Base-by-base conservation (phyloP, 2,888 invertebrate species). In the Melanostoma mellinum region DNA sequence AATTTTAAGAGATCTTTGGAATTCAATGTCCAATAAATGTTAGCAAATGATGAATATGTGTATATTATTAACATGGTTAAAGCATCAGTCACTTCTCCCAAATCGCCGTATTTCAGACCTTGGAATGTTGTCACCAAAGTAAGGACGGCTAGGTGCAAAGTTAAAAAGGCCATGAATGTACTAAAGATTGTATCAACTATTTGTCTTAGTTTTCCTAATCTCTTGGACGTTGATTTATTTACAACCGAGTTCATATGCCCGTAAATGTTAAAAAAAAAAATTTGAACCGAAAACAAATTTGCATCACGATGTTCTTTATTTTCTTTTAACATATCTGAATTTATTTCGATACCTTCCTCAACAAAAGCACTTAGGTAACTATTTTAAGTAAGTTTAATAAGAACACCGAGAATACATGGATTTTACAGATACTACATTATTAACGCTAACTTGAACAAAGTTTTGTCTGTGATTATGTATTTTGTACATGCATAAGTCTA, bases 51-150 rank as follows among this genome's bases (percentile, higher is more conserved):
- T 2, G 89, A 85, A 20, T 89, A 89, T 6, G 86, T 87, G 55
- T 87, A 90, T n/a, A 90, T 89, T 9, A 90, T 85, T 2, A 86
- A 78, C 88, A 87, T 87, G 32, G 88, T 89, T 10, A 89, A 55
- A 0, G 89, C 87, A 71, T 90, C 90, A 0, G 89, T 89, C 1
- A 89, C 88, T 55, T 87, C 86, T 77, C 89, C 87, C 60, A 89
- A 61, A 10, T 86, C 78, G 0, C 88, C 90, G 5, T 30, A 33
- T 58, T 58, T 32, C 4, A 44, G n/a, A 2, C 32, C n/a, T 2
- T 44, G n/a, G 3, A 58, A 32, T 33, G 58, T 44, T 20, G 58
- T 33, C 3, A 58, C 32, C 32, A 3, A n/a, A 3, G n/a, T 10
- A 2, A 58, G 9, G 1, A 42, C 6, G 3, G 42, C 32, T 8